A percentile compares a stretch with the other conserved stretches of the same genome.
phyloP scores from a whole-genome alignment of 2,888 invertebrate genomes.

The Helleia helle region DNA sequence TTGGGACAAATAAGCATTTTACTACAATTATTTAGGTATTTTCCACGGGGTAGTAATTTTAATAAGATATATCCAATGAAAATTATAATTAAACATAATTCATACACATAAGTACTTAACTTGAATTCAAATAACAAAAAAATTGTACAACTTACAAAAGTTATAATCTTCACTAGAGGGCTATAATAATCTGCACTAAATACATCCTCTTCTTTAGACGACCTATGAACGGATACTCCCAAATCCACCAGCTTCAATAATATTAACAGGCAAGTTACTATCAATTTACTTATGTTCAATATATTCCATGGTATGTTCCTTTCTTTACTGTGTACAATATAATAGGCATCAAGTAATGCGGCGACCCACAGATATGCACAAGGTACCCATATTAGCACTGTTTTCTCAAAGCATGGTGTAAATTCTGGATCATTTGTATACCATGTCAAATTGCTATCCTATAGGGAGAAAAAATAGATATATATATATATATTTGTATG shows the following conservation, averaged over 20 bases:
- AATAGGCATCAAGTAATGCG: slow-evolving; percentile 82
- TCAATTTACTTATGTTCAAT: slow-evolving; percentile 80
- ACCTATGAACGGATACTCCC: slow-evolving; percentile 74
- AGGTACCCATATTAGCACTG: slow-evolving; percentile 91
- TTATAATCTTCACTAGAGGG: slow-evolving; percentile 83
- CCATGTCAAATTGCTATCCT: slow-evolving; percentile 88
- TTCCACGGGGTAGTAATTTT: no score
- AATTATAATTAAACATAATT: no score
- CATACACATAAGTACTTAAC: no score
- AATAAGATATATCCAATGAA: no score
- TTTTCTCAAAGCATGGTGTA: slow-evolving; percentile 93
- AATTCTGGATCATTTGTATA: slow-evolving; percentile 87
- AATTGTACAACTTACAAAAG: slow-evolving; percentile 85
- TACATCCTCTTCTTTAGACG: slow-evolving; percentile 64
- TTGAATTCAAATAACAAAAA: slow-evolving; percentile 1
- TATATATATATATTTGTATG: no score
- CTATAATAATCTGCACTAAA: slow-evolving; percentile 83
- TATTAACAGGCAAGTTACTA: slow-evolving; percentile 77
- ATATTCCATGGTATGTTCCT: slow-evolving; percentile 85
- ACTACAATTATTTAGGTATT: no score
- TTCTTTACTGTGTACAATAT: slow-evolving; percentile 83
- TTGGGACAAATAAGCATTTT: no score
- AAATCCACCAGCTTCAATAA: slow-evolving; percentile 80
- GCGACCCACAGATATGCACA: slow-evolving; percentile 88
- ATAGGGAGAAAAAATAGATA: no score